Evolutionary conservation across 2,888 invertebrate species (phyloP), one percentile per base, ranked within the genome.

Genomic region (Epirrhoe alternata): DNA sequence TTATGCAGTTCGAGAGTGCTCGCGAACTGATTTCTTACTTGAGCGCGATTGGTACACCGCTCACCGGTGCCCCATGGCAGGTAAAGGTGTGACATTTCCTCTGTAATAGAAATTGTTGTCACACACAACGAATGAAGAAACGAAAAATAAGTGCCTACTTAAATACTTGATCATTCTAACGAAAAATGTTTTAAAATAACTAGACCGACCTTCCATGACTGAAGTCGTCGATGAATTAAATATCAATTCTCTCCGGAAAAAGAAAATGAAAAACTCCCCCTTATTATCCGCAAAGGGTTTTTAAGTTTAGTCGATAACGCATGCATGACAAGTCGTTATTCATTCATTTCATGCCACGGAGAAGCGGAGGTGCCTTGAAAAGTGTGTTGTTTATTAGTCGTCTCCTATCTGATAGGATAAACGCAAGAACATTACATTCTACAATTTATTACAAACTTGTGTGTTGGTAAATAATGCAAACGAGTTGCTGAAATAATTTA

Each of bases 21-120:
- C 58, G 87, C 93, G 78, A 86, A 94, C 81, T 94, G 92, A 76
- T 93, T 92, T 52, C 92, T 85, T 50, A 86, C 85, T 84, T 89
- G 89, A 53, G 86, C 79, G 62, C 91, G 88, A 74, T 89, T 90
- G 10, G 88, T 86, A 75, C 90, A 90, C 61, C 91, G 83, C 72
- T 92, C 90, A 47, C 92, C 94, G 56, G 95, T 87, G 63, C 96
- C 96, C 96, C 97, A 97, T 65, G 97, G 97, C 80, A 96, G 95
- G 79, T 95, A 95, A 79, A 97, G 94, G 74, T 95, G 95, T 74
- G 96, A 96, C 90, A 97, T 95, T 94, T 97, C 97, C 92, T 97
- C 97, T 97, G 92, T 57, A 94, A 94, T 74, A 66, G 75, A 10
- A 10, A 38, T 42, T 42, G 38, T 12, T 42, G 38, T 42, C 38